Base-by-base conservation (phyloP, 2,888 invertebrate genomes). In the Ephialtes manifestator region DNA sequence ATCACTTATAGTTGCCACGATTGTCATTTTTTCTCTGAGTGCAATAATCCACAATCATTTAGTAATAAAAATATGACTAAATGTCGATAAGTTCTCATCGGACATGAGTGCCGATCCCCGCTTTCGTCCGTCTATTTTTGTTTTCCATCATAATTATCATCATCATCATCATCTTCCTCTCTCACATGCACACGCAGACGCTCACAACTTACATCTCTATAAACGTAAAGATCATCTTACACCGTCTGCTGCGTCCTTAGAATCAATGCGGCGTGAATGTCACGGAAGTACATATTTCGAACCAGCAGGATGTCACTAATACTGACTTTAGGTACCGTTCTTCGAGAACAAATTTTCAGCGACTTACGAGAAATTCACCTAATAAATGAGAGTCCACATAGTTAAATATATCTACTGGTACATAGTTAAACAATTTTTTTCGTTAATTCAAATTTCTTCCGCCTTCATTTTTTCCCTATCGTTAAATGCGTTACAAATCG, bases 271-370 rank as follows among this genome's bases (percentile, higher is more conserved):
- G 79, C 76, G 77, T 77, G 81, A 77, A 85, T 75, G 81, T 85
- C 79, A 81, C 85, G 85, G 81, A 85, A 85, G 85, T 85, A 85
- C 85, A 85, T 79, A 85, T 85, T 81, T 85, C 85, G 77, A 85
- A 85, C 79, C 81, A 82, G 85, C 85, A 85, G 85, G 85, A 85
- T 85, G 78, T 85, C 85, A 82, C 81, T 85, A 85, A 85, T 85
- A 85, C 85, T 85, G 85, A 85, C 81, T 82, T 82, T 85, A 79
- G 85, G 81, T 79, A 78, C 78, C 70, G 60, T 76, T 70, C 65
- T 39, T 85, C 78, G 55, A 70, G 28, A 74, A 85, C 84, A 78
- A 58, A 58, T 63, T 63, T n/a, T n/a, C 35, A 28, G 58, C 31
- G 20, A 15, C 31, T 75, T 63, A 46, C 63, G 48, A 60, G 11